Evolutionary conservation across 2,113 vertebrate genomes (phyloP).

Genomic region (Pogonocichla stellata): DNA sequence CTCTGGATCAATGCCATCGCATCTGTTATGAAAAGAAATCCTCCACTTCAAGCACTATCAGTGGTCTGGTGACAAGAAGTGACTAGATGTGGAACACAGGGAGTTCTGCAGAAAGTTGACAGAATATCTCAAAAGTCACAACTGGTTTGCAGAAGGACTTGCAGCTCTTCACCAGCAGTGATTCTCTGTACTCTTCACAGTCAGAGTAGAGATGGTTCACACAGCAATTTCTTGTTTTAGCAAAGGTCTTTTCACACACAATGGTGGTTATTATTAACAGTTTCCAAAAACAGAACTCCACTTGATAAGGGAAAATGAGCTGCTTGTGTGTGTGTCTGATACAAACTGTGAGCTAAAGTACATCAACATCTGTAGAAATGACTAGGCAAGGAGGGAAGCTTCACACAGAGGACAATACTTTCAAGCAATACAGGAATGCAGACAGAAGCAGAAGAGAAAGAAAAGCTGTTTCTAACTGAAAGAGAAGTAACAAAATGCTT

Average conservation of each 20-base stretch:
- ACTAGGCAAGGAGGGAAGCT: not conserved
- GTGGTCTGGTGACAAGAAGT: not conserved
- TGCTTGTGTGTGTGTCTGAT: not conserved
- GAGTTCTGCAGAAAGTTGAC: not conserved
- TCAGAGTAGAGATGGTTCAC: not conserved
- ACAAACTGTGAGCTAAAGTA: not conserved
- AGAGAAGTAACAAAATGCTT: slow-evolving; percentile 1
- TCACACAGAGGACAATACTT: not conserved
- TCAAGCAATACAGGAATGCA: not conserved
- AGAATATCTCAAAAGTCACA: not conserved
- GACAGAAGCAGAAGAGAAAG: not conserved
- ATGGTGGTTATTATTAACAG: not conserved
- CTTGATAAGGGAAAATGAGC: slow-evolving; percentile 1
- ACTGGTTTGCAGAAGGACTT: not conserved
- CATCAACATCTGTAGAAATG: not conserved
- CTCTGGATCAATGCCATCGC: not conserved
- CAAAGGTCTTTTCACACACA: not conserved
- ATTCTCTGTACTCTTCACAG: not conserved
- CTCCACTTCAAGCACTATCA: not conserved
- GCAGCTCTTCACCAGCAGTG: not conserved
- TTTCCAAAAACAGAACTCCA: not conserved
- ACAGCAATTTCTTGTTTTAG: not conserved
- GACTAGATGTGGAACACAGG: not conserved
- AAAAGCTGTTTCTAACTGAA: slow-evolving; percentile 4
- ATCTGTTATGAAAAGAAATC: not conserved